Base-by-base conservation (phyloP, 2,113 vertebrate species). In the Beaufortia kweichowensis region DNA sequence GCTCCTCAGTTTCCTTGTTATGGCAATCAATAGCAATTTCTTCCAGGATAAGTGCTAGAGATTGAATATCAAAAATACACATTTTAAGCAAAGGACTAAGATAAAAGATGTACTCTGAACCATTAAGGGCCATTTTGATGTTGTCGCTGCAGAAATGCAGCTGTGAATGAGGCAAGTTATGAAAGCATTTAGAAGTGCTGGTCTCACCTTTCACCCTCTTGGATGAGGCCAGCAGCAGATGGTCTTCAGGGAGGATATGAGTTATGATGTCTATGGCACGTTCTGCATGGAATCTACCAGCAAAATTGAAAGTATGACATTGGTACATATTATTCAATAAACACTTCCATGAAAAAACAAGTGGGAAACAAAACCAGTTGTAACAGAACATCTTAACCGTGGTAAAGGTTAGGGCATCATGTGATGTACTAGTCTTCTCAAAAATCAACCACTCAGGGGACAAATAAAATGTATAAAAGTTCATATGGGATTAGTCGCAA, bases 211-310 rank as follows among this genome's bases (percentile, higher is more conserved):
- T 99, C 87, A 99, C 97, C 90, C 97, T 93, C 91, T 99, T 99
- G 23, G 97, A 99, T 39, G 97, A 99, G 57, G 97, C 97, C 89
- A 99, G 90, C 82, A 99, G 92, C 84, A 98, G 95, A 90, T 99
- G 97, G 83, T 99, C 97, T 91, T 99, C 97, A 81, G 97, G 97
- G 85, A 98, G 95, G 90, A 99, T 98, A 87, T 98, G 97, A 87
- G 96, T 98, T 82, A 99, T 99, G 90, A 99, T 99, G 88, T 96
- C 97, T 92, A 99, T 99, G 91, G 97, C 97, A 92, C 96, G 94
- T 90, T 99, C 97, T 86, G 97, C 97, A 26, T 99, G 97, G 88
- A 99, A 98, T 88, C 97, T 99, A 77, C 62, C 69, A 77, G 63
- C 39, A 86, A 70, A 85, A 77, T 48, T 59, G 83, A 65, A 72